Percentiles rank a stretch among this genome's conserved stretches.
These are phyloP conservation scores for Platysteira castanea DNA, from an alignment of 2,113 vertebrate genomes.

Conservation along the genomic window DNA sequence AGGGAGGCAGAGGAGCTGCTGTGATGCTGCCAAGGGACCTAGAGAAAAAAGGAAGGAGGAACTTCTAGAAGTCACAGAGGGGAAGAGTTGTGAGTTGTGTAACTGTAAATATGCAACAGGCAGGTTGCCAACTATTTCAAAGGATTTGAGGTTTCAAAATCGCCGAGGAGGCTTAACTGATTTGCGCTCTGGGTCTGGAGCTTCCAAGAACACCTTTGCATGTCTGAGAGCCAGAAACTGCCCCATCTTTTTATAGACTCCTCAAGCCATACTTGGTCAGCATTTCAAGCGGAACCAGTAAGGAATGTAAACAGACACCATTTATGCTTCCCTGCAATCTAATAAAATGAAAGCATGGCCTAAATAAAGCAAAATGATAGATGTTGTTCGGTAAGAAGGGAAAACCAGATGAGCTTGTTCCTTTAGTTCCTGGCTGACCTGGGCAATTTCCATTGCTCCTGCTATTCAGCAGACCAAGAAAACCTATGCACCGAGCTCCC, in stretches of 20 bases:
- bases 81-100: slow-evolving; percentile 50
- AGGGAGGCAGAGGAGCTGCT: background rate
- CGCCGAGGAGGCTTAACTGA: background rate
- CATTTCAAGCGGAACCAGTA: background rate
- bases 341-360: slow-evolving; percentile 12
- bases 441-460: background rate
- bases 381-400: background rate
- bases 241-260: background rate
- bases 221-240: background rate
- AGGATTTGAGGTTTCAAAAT: slow-evolving; percentile 53
- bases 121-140: slow-evolving; percentile 44
- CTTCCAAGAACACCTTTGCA: slow-evolving; percentile 42
- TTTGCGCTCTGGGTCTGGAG: background rate
- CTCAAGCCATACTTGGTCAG: slow-evolving; percentile 9
- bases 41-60: slow-evolving; percentile 46
- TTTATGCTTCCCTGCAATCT: background rate
- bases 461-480: background rate
- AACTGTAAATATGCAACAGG: slow-evolving; percentile 7
- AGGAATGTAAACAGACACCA: slow-evolving; percentile 44
- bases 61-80: slow-evolving; percentile 13
- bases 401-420: background rate
- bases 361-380: slow-evolving; percentile 3
- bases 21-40: background rate
- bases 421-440: background rate
- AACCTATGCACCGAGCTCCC: background rate